Evolutionary conservation across 1,140 invertebrate species (phyloP).

Genomic region (Hydropsyche tenuis): DNA sequence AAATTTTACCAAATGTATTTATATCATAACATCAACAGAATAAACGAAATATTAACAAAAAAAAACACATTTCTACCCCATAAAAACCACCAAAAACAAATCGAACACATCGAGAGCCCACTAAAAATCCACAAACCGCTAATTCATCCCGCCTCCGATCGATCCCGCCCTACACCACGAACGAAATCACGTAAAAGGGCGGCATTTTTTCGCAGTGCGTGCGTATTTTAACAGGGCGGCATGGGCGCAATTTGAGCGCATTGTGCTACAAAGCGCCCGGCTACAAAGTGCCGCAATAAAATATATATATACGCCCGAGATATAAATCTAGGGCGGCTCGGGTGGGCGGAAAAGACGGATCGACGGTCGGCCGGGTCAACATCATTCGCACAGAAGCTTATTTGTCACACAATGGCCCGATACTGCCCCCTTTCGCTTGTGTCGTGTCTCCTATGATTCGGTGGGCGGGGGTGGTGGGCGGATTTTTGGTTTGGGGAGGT

Average conservation of each 20-base stretch:
- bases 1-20: too few relatives aligned
- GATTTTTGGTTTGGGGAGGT: too few relatives aligned
- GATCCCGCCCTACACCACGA: too few relatives aligned
- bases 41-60: too few relatives aligned
- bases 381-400: constrained; percentile 41
- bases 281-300: constrained; percentile 41
- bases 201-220: background rate
- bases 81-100: too few relatives aligned
- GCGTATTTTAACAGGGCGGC: too few relatives aligned
- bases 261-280: constrained; percentile 11
- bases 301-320: constrained; percentile 28
- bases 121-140: too few relatives aligned
- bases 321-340: constrained; percentile 32
- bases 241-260: constrained; percentile 26
- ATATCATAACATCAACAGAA: too few relatives aligned
- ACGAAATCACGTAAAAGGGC: background rate
- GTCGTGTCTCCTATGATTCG: background rate
- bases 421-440: constrained; percentile 1
- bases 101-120: too few relatives aligned
- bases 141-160: too few relatives aligned
- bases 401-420: constrained; percentile 41
- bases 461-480: too few relatives aligned
- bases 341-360: constrained; percentile 36
- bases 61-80: too few relatives aligned
- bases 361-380: constrained; percentile 38